A percentile compares a stretch with the other conserved stretches of the same genome.
phyloP scores from a whole-genome alignment of 2,113 vertebrate genomes.

The Scopus umbretta region DNA sequence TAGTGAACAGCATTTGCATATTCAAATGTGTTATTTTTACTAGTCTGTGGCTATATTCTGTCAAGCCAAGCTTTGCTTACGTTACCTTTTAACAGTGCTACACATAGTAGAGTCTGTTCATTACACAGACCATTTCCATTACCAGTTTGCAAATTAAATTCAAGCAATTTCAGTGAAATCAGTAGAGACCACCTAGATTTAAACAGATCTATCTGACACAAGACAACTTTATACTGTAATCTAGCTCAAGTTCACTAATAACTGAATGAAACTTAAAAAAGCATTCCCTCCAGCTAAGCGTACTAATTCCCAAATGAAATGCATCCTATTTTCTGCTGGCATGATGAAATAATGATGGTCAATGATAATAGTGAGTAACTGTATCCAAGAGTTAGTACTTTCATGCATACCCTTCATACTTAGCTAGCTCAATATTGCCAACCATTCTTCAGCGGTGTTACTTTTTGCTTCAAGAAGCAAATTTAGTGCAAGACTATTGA shows the following conservation, averaged over 20 bases:
- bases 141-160: background rate
- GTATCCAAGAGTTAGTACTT: background rate
- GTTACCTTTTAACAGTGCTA: background rate
- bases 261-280: background rate
- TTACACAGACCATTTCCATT: background rate
- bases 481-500: background rate
- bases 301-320: background rate
- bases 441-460: background rate
- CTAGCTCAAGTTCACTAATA: background rate
- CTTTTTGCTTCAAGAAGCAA: conserved; percentile 6
- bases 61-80: background rate
- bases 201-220: background rate
- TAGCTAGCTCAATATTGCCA: background rate
- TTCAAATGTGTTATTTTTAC: background rate
- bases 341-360: background rate
- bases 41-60: background rate
- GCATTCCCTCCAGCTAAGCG: background rate
- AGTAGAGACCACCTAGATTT: background rate
- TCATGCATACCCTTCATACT: background rate
- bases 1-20: background rate
- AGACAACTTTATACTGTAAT: background rate
- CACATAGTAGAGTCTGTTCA: background rate
- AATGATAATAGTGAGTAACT: background rate
- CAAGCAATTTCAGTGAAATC: background rate
- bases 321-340: background rate